These are phyloP conservation scores for Acleris sparsana DNA, from an alignment of 2,888 invertebrate species.

Conservation along the genomic window DNA sequence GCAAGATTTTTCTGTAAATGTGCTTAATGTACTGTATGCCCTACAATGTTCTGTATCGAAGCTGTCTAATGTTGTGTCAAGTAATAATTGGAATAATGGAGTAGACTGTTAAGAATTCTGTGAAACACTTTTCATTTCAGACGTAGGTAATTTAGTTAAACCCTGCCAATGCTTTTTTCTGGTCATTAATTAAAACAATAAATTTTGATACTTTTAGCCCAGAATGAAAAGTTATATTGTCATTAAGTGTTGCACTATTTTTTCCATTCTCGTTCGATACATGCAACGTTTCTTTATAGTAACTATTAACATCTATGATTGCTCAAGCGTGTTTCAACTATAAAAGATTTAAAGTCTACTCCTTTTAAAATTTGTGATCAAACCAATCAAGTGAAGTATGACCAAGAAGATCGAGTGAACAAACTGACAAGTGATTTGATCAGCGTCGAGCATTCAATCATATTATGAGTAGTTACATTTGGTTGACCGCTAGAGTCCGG, in stretches of 20 bases:
- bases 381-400: slow-evolving; percentile 74
- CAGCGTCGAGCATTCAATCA: slow-evolving; percentile 75
- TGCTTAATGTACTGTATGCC: slow-evolving; percentile 55
- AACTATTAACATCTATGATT: slow-evolving; percentile 65
- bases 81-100: slow-evolving; percentile 46
- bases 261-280: slow-evolving; percentile 58
- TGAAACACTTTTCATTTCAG: slow-evolving; percentile 71
- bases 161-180: slow-evolving; percentile 59
- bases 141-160: slow-evolving; percentile 48
- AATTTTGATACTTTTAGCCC: slow-evolving; percentile 58
- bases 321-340: slow-evolving; percentile 69
- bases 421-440: slow-evolving; percentile 76
- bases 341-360: slow-evolving; percentile 62
- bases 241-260: slow-evolving; percentile 44
- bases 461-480: slow-evolving; percentile 81
- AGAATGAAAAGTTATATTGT: slow-evolving; percentile 69
- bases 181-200: slow-evolving; percentile 36
- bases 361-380: slow-evolving; percentile 68
- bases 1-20: slow-evolving; percentile 55
- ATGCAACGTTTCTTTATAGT: slow-evolving; percentile 63
- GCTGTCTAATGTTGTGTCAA: slow-evolving; percentile 38
- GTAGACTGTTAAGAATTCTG: slow-evolving; percentile 56
- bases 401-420: slow-evolving; percentile 75
- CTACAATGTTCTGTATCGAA: slow-evolving; percentile 50
- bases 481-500: slow-evolving; percentile 83